phyloP scores from a whole-genome alignment of 2,113 vertebrate genomes.

The Garra rufa region DNA sequence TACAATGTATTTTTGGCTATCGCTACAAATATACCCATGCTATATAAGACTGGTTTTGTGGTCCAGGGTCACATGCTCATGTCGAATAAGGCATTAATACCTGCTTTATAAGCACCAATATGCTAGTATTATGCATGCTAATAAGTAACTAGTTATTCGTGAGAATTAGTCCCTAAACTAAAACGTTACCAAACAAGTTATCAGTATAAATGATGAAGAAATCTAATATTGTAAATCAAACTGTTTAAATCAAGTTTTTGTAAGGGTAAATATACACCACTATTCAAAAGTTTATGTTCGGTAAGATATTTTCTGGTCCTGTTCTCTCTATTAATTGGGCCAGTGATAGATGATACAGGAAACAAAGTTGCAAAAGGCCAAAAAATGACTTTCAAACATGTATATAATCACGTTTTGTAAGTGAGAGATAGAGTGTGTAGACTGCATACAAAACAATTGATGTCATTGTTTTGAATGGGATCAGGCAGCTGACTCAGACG shows the following conservation, averaged over 20 bases:
- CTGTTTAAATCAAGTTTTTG: neutral
- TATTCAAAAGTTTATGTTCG: too few relatives aligned
- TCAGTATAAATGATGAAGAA: neutral
- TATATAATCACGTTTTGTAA: neutral
- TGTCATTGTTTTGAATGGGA: conserved; percentile 7
- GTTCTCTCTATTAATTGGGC: neutral
- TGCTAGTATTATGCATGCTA: too few relatives aligned
- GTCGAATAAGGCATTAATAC: too few relatives aligned
- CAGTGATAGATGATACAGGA: neutral
- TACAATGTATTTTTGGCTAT: too few relatives aligned
- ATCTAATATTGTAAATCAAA: neutral
- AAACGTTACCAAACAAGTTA: too few relatives aligned
- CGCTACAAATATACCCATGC: too few relatives aligned
- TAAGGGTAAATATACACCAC: too few relatives aligned
- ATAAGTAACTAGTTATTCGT: too few relatives aligned
- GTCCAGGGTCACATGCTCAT: too few relatives aligned
- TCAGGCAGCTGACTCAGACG: neutral
- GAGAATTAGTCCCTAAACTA: too few relatives aligned
- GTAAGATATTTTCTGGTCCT: neutral
- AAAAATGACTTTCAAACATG: neutral
- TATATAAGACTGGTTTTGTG: too few relatives aligned
- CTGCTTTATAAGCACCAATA: too few relatives aligned
- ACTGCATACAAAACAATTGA: neutral
- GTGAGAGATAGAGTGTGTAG: neutral
- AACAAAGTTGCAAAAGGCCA: neutral